Conservation (phyloP, 2,797 vertebrate species). For the Pristis pectinata region DNA sequence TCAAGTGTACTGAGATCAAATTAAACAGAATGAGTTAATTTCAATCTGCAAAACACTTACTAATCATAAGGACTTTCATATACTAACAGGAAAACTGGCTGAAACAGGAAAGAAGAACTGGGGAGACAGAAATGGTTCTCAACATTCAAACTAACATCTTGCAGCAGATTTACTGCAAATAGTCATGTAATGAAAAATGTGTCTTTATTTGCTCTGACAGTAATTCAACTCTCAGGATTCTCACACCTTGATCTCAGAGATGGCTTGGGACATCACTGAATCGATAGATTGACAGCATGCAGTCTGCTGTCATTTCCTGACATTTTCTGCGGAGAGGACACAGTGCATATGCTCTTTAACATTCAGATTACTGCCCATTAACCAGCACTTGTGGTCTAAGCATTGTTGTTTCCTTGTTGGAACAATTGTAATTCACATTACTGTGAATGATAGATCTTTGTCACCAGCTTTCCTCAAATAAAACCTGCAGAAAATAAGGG, state of each 20-base stretch:
- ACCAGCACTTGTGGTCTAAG: not conserved
- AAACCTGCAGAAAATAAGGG: no score
- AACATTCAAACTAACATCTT: not conserved
- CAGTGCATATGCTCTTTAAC: not conserved
- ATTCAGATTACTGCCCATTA: not conserved
- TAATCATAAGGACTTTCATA: not conserved
- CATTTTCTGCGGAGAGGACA: not conserved
- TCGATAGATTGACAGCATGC: not conserved
- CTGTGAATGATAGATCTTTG: not conserved
- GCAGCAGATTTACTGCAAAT: not conserved
- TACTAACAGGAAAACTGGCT: not conserved
- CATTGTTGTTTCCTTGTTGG: not conserved
- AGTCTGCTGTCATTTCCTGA: not conserved
- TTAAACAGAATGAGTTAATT: not conserved
- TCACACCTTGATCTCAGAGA: not conserved
- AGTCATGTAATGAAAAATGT: not conserved
- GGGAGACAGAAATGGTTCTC: not conserved
- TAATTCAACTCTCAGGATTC: not conserved
- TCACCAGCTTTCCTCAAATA: no score
- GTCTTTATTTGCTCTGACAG: slow-evolving; percentile 10
- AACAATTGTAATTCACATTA: not conserved
- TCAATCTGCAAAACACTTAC: not conserved
- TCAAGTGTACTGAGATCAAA: not conserved
- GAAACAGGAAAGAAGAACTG: not conserved
- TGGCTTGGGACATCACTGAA: not conserved